phyloP scores from a whole-genome alignment of 2,113 vertebrate species.

The Centropus unirufus region DNA sequence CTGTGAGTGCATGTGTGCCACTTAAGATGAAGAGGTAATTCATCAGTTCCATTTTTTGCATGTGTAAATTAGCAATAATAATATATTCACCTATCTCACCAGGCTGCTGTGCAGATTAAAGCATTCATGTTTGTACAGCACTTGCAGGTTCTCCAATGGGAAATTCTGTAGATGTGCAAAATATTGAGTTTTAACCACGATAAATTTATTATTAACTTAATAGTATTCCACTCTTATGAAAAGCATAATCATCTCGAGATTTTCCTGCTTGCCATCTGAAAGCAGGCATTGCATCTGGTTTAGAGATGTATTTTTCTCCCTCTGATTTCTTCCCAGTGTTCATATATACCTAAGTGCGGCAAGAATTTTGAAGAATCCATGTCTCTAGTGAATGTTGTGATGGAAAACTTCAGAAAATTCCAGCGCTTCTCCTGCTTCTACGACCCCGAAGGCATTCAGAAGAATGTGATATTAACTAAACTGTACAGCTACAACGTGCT shows the following conservation, averaged over 20 bases:
- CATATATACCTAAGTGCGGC: slow-evolving; percentile 90
- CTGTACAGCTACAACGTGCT: slow-evolving; percentile 87
- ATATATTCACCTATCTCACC: slow-evolving; percentile 54
- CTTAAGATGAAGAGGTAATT: slow-evolving; percentile 66
- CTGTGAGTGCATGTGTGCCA: neutral
- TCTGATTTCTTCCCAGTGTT: slow-evolving; percentile 81
- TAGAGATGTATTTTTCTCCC: neutral
- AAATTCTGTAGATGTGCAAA: slow-evolving; percentile 46
- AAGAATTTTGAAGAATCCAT: slow-evolving; percentile 86
- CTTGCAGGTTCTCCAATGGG: slow-evolving; percentile 35
- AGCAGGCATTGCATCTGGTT: neutral
- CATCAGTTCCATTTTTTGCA: slow-evolving; percentile 46
- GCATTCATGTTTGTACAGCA: slow-evolving; percentile 47
- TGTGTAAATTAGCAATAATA: slow-evolving; percentile 61
- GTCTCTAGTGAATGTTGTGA: slow-evolving; percentile 83
- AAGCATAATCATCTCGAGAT: slow-evolving; percentile 24
- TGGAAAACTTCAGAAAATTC: slow-evolving; percentile 87
- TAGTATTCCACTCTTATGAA: slow-evolving; percentile 9
- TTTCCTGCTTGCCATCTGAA: slow-evolving; percentile 7
- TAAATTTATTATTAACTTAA: slow-evolving; percentile 52
- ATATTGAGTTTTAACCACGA: slow-evolving; percentile 47
- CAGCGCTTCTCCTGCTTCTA: slow-evolving; percentile 88
- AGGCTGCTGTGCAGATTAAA: slow-evolving; percentile 43
- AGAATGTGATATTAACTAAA: slow-evolving; percentile 87
- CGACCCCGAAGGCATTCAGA: slow-evolving; percentile 82